phyloP scores from a whole-genome alignment of 2,888 invertebrate species.

The Trichacis sp. region DNA sequence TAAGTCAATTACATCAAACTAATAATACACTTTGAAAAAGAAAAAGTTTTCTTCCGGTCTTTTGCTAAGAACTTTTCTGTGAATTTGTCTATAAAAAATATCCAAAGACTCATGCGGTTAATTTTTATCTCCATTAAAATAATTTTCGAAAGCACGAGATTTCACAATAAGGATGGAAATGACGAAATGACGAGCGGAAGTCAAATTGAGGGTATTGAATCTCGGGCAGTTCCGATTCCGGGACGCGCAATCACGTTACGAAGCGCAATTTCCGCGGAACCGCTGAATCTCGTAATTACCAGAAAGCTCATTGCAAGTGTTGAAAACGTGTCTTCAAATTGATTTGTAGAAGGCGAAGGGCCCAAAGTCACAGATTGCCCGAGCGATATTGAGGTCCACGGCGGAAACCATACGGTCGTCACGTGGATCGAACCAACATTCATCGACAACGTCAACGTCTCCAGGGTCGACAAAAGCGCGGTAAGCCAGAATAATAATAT shows the following conservation, averaged over 20 bases:
- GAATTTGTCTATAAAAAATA: too few species aligned
- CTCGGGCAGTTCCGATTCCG: background rate
- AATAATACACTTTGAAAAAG: too few species aligned
- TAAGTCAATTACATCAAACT: too few species aligned
- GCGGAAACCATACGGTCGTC: conserved; percentile 63
- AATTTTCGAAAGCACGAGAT: too few species aligned
- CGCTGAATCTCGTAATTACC: background rate
- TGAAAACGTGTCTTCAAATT: conserved; percentile 26
- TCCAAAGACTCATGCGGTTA: too few species aligned
- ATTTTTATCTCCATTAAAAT: too few species aligned
- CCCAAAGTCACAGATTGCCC: conserved; percentile 71
- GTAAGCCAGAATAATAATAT: too few species aligned
- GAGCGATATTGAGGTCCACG: conserved; percentile 62
- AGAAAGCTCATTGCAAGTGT: conserved; percentile 17
- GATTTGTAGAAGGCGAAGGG: conserved; percentile 67
- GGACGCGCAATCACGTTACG: conserved; percentile 11
- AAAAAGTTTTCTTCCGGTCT: too few species aligned
- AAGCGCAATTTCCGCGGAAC: conserved; percentile 10
- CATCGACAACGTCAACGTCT: conserved; percentile 70
- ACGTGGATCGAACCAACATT: conserved; percentile 70
- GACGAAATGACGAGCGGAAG: too few species aligned
- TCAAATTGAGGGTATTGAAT: background rate
- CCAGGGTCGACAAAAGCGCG: conserved; percentile 66
- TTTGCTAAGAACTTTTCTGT: too few species aligned
- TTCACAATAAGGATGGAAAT: too few species aligned